A percentile compares a stretch with the other conserved stretches of the same genome.
These are phyloP conservation scores for Cheiracanthium punctorium DNA, from an alignment of 2,888 invertebrate species.

Conservation along the genomic window DNA sequence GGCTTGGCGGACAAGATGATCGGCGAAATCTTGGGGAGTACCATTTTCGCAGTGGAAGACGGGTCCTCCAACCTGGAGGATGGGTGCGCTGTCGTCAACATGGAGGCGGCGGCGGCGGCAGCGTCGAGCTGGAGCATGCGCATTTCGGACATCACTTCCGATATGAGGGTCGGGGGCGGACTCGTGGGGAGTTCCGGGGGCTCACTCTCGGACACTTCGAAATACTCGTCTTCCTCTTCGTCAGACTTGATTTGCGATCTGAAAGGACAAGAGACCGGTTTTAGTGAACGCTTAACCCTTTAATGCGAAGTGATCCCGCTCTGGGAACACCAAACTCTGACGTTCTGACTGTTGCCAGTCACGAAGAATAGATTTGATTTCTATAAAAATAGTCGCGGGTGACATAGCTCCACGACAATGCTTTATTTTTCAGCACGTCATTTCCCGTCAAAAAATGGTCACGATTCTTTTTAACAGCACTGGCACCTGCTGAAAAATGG, in stretches of 20 bases:
- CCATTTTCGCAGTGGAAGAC: background rate
- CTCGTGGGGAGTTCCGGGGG: constrained; percentile 21
- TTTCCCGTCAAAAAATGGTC: too few relatives aligned
- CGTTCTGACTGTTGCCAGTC: too few relatives aligned
- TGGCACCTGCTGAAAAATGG: too few relatives aligned
- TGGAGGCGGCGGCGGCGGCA: background rate
- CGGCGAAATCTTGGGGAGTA: constrained; percentile 36
- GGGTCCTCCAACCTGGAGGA: background rate
- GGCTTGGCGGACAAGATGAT: constrained; percentile 21
- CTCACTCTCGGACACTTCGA: constrained; percentile 43
- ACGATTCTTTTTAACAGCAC: too few relatives aligned
- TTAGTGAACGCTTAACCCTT: too few relatives aligned
- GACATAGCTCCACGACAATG: too few relatives aligned
- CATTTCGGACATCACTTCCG: background rate
- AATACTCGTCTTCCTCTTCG: constrained; percentile 59
- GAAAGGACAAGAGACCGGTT: too few relatives aligned
- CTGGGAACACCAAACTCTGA: too few relatives aligned
- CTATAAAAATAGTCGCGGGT: too few relatives aligned
- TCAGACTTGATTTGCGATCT: constrained; percentile 40
- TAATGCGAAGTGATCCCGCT: too few relatives aligned
- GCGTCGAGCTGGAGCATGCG: background rate
- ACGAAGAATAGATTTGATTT: too few relatives aligned
- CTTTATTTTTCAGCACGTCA: too few relatives aligned
- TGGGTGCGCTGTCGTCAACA: background rate
- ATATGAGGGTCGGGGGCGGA: constrained; percentile 26